Percentiles rank a stretch among this genome's conserved stretches.
phyloP scores from a whole-genome alignment of 2,797 vertebrate genomes.

The Oryzias sinensis region DNA sequence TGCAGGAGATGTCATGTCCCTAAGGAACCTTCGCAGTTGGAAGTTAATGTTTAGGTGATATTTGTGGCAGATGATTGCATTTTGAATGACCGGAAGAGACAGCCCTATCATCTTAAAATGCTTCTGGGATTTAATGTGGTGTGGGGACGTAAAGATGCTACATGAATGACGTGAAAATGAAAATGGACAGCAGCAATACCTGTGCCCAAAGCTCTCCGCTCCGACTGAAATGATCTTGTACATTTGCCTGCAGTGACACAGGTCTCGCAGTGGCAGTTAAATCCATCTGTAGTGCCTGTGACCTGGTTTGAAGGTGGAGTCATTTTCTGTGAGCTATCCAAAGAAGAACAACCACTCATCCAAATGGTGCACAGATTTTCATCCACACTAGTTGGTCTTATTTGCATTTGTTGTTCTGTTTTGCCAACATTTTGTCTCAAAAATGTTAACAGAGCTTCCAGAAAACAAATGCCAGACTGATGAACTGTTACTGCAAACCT shows the following conservation, averaged over 20 bases:
- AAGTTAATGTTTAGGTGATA: conserved; percentile 9
- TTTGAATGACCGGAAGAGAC: conserved; percentile 31
- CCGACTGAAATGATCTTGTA: conserved; percentile 38
- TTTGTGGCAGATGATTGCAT: conserved; percentile 26
- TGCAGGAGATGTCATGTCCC: conserved; percentile 40
- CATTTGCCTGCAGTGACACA: conserved; percentile 25
- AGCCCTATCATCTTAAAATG: conserved; percentile 26
- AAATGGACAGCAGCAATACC: conserved; percentile 15
- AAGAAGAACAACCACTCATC: too few species aligned
- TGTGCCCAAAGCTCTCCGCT: conserved; percentile 10
- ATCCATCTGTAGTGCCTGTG: conserved; percentile 18
- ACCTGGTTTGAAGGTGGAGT: too few species aligned
- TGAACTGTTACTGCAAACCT: too few species aligned
- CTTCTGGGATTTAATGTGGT: conserved; percentile 38
- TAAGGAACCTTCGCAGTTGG: conserved; percentile 21
- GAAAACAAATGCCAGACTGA: too few species aligned
- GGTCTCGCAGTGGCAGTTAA: conserved; percentile 21
- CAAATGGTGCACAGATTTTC: too few species aligned
- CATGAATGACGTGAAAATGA: conserved; percentile 12
- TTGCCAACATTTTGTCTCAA: too few species aligned
- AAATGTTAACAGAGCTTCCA: too few species aligned
- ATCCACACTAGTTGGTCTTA: too few species aligned
- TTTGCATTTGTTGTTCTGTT: too few species aligned
- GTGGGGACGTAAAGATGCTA: conserved; percentile 36
- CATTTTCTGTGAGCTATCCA: too few species aligned